Conservation (phyloP, 2,797 vertebrate species). For the Hemitrygon akajei region DNA sequence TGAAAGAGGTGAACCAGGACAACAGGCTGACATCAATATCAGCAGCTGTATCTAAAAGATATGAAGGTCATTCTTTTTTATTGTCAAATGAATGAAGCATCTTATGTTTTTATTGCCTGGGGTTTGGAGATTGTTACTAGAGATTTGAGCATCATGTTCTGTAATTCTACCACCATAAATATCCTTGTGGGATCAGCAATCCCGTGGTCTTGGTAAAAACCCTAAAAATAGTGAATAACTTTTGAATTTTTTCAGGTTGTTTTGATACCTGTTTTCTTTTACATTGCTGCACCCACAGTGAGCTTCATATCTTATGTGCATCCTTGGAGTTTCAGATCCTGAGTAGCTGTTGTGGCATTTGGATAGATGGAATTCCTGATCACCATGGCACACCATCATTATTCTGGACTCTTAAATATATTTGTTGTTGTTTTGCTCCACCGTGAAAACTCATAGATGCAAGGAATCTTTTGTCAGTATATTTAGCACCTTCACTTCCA, state of each 20-base stretch:
- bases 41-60: background rate
- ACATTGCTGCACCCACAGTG: background rate
- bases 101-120: background rate
- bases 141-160: background rate
- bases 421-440: background rate
- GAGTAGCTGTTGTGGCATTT: background rate
- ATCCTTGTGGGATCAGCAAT: background rate
- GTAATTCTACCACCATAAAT: background rate
- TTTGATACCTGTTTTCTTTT: background rate
- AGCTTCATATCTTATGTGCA: background rate
- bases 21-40: background rate
- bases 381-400: background rate
- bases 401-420: background rate
- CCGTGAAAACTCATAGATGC: background rate
- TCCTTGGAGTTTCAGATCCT: background rate
- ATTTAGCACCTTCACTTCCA: background rate
- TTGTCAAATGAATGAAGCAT: background rate
- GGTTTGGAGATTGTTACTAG: background rate
- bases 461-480: background rate
- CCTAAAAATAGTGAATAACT: background rate
- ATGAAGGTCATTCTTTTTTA: background rate
- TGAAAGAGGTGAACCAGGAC: background rate
- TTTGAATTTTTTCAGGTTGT: background rate
- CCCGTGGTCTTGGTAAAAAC: constrained; percentile 1
- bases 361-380: background rate